These are phyloP conservation scores for Agrotis clavis DNA, from an alignment of 2,888 invertebrate species.

Conservation along the genomic window DNA sequence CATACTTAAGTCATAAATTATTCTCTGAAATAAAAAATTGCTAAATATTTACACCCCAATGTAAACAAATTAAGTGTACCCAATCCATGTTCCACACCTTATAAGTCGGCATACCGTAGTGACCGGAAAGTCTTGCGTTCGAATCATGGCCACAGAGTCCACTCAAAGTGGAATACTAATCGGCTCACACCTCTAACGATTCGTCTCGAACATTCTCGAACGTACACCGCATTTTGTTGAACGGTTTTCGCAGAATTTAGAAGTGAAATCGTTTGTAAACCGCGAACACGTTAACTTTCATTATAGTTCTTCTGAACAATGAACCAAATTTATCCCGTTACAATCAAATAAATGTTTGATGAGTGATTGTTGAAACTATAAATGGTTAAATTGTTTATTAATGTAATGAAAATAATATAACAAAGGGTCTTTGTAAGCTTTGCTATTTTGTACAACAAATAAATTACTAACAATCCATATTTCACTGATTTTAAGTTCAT, in stretches of 20 bases:
- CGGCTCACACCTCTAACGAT: constrained; percentile 17
- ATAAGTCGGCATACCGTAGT: constrained; percentile 14
- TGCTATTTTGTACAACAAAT: too few relatives aligned
- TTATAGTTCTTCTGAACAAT: too few relatives aligned
- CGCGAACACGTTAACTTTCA: not conserved
- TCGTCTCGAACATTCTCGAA: constrained; percentile 15
- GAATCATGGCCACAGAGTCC: constrained; percentile 42
- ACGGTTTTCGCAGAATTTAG: not conserved
- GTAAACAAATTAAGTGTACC: constrained; percentile 4
- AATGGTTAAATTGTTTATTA: too few relatives aligned
- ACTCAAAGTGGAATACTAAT: constrained; percentile 49
- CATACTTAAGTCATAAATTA: too few relatives aligned
- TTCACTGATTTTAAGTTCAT: too few relatives aligned
- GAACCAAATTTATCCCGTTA: too few relatives aligned
- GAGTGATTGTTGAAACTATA: too few relatives aligned
- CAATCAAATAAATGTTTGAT: too few relatives aligned
- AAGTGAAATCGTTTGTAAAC: not conserved
- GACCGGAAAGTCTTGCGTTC: constrained; percentile 19
- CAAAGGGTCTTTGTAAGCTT: too few relatives aligned
- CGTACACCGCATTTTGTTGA: constrained; percentile 9
- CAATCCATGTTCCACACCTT: constrained; percentile 12
- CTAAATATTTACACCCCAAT: not conserved
- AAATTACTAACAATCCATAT: too few relatives aligned
- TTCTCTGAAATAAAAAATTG: too few relatives aligned
- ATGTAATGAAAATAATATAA: too few relatives aligned